phyloP scores from a whole-genome alignment of 2,888 invertebrate species.

The Sphaeridia pumilis region DNA sequence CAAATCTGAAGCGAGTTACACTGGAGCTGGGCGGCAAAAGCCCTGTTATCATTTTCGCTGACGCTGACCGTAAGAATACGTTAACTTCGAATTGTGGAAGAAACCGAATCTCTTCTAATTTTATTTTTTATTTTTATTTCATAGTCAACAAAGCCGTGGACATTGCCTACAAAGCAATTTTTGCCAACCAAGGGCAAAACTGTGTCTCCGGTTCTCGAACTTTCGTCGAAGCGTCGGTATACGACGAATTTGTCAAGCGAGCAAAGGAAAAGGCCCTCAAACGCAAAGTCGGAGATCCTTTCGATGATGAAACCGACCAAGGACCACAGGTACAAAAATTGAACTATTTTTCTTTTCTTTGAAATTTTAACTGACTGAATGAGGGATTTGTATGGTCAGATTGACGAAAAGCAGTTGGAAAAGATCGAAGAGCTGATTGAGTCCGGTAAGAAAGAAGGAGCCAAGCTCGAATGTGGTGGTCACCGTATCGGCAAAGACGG shows the following conservation, averaged over 20 bases:
- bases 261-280: slow-evolving; percentile 56
- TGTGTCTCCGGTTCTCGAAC: slow-evolving; percentile 81
- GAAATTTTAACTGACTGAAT: no score
- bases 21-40: slow-evolving; percentile 84
- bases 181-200: slow-evolving; percentile 65
- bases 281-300: slow-evolving; percentile 71
- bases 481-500: slow-evolving; percentile 55
- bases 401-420: slow-evolving; percentile 60
- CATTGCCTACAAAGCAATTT: slow-evolving; percentile 54
- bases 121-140: no score
- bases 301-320: slow-evolving; percentile 52
- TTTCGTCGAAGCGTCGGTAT: slow-evolving; percentile 74
- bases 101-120: no score
- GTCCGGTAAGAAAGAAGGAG: slow-evolving; percentile 65
- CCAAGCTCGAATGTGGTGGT: slow-evolving; percentile 65
- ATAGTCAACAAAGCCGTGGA: slow-evolving; percentile 41
- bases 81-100: no score
- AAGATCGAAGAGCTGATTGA: slow-evolving; percentile 65
- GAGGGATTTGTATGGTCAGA: no score
- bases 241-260: slow-evolving; percentile 69
- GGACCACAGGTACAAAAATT: slow-evolving; percentile 83
- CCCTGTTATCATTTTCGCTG: slow-evolving; percentile 70
- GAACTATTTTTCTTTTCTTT: no score
- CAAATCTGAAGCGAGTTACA: slow-evolving; percentile 68
- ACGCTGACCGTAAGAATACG: slow-evolving; percentile 55